Evolutionary conservation across 2,113 vertebrate species (phyloP).

Genomic region (Rhabdomys dilectus): DNA sequence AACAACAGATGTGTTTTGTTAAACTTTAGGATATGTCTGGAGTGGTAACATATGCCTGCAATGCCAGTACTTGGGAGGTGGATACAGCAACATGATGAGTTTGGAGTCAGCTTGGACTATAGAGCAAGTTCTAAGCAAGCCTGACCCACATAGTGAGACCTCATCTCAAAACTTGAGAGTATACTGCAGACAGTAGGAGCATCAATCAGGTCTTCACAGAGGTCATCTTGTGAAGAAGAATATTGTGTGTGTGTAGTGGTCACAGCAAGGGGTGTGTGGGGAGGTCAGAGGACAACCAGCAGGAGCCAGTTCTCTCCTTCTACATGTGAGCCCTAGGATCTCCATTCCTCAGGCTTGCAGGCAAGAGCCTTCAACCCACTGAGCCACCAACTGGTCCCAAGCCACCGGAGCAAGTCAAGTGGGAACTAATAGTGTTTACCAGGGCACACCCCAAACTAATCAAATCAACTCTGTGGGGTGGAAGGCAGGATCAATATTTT

Average conservation of each 20-base stretch:
- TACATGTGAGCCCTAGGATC: too few species aligned
- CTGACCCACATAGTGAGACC: background rate
- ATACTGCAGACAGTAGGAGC: background rate
- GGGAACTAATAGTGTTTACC: background rate
- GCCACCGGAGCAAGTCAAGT: background rate
- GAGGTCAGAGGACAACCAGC: background rate
- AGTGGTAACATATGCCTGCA: background rate
- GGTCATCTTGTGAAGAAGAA: background rate
- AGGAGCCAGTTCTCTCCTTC: background rate
- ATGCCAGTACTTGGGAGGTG: background rate
- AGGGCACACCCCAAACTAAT: background rate
- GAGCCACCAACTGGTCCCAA: background rate
- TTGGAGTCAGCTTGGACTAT: background rate
- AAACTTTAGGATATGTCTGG: background rate
- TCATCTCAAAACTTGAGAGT: too few species aligned
- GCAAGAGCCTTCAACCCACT: background rate
- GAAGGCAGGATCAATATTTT: background rate
- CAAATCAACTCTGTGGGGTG: background rate
- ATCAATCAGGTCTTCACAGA: background rate
- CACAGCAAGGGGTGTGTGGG: background rate
- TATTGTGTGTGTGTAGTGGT: background rate
- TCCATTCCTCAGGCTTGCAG: background rate
- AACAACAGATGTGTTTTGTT: background rate
- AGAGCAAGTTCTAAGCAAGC: background rate
- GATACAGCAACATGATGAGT: background rate